Base-by-base conservation (phyloP, 2,888 invertebrate genomes). In the Drosophila incognita region DNA sequence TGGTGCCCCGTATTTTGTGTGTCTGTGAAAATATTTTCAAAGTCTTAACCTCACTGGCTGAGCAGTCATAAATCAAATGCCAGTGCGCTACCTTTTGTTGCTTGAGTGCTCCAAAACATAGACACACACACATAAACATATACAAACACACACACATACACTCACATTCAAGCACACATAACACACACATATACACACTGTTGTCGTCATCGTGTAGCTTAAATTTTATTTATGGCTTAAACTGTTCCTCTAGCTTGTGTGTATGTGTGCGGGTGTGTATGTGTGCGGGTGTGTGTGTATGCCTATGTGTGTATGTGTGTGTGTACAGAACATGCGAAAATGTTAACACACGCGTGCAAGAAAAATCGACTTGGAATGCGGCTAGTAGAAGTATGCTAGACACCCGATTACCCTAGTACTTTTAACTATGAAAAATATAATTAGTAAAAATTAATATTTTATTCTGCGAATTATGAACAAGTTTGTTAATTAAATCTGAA, bases 61-160 rank as follows among this genome's bases (percentile, higher is more conserved):
- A 84, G 85, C 85, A 87, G 89, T 82, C 85, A 87, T 87, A 87
- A 87, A 87, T 87, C 89, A 87, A 89, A 89, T 85, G 83, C 83
- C 81, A 73, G 66, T 74, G 87, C 75, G 78, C 88, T 86, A 89
- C 84, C 84, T 89, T 90, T 90, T 88, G 77, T 87, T 89, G 84
- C 79, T 82, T 77, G 85, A 90, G 81, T 86, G 79, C 89, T 74
- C 68, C 56, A 65, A 69, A 33, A 51, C 60, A 59, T 49, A 62
- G 49, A 51, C 63, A 69, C 49, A 49, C 60, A 38, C 60, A 27
- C 49, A 53, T 31, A 69, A 21, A 59, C 49, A 72, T 38, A 65
- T 27, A 54, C 33, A 61, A 35, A 60, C 29, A 42, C 42, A 57
- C 42, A 57, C 38, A 52, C 53, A 65, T 21, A 49, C n/a, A 69